Evolutionary conservation across 2,888 invertebrate genomes (phyloP).

Genomic region (Spilarctia lutea): DNA sequence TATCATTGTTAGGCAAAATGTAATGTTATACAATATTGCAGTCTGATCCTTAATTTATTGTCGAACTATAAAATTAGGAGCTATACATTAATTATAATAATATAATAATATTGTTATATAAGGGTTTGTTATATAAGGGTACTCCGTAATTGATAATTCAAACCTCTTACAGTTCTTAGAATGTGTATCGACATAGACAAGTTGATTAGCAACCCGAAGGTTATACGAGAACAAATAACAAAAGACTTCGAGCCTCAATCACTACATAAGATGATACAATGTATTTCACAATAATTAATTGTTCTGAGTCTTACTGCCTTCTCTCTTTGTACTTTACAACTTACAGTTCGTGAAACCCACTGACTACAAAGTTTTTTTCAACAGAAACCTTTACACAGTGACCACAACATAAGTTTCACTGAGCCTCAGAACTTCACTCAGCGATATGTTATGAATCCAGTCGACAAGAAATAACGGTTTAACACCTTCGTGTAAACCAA

Average conservation of each 20-base stretch:
- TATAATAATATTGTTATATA: background rate
- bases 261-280: background rate
- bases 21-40: background rate
- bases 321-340: background rate
- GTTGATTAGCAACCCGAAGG: background rate
- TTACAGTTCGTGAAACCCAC: background rate
- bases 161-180: background rate
- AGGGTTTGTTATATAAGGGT: background rate
- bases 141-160: background rate
- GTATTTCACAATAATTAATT: background rate
- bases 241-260: background rate
- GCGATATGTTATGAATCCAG: constrained; percentile 2
- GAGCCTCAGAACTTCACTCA: background rate
- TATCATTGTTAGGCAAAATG: background rate
- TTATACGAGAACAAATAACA: background rate
- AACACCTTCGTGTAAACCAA: constrained; percentile 7
- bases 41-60: background rate
- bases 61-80: background rate
- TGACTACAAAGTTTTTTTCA: background rate
- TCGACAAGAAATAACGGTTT: constrained; percentile 6
- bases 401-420: background rate
- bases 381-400: background rate
- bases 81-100: background rate
- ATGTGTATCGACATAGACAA: background rate
- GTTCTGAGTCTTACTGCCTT: background rate